Conservation (phyloP, 2,797 vertebrate genomes). For the Chelidonichthys spinosus region DNA sequence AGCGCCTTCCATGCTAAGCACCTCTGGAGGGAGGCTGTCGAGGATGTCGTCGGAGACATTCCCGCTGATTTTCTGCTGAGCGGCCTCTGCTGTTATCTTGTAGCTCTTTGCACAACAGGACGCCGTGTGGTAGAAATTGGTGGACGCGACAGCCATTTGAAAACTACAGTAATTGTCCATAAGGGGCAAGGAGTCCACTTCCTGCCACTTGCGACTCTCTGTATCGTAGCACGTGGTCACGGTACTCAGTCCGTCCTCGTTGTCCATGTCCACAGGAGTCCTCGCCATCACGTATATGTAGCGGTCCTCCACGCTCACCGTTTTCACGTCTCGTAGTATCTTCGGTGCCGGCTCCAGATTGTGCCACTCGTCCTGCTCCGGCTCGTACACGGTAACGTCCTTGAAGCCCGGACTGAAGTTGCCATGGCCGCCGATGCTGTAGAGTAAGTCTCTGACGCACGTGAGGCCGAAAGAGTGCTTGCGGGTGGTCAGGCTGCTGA, state of each 20-base stretch:
- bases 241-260: conserved; percentile 88
- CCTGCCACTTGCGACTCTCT: conserved; percentile 90
- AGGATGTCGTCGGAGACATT: conserved; percentile 88
- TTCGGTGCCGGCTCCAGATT: conserved; percentile 91
- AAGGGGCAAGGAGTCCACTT: conserved; percentile 90
- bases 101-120: conserved; percentile 93
- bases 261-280: conserved; percentile 90
- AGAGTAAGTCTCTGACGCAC: conserved; percentile 87
- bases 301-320: conserved; percentile 88
- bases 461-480: conserved; percentile 93
- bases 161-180: conserved; percentile 92
- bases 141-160: conserved; percentile 90
- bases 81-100: conserved; percentile 84
- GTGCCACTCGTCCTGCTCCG: conserved; percentile 90
- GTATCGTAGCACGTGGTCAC: conserved; percentile 91
- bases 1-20: conserved; percentile 90
- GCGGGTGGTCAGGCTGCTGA: conserved; percentile 88
- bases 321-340: conserved; percentile 93
- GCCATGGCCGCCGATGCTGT: conserved; percentile 92
- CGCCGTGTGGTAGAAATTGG: conserved; percentile 93
- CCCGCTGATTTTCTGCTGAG: conserved; percentile 84
- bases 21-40: conserved; percentile 91
- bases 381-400: conserved; percentile 90
- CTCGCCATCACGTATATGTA: conserved; percentile 91
- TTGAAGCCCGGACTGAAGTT: conserved; percentile 95